Evolutionary conservation across 2,797 vertebrate species (phyloP).

Genomic region (Etheostoma perlongum): DNA sequence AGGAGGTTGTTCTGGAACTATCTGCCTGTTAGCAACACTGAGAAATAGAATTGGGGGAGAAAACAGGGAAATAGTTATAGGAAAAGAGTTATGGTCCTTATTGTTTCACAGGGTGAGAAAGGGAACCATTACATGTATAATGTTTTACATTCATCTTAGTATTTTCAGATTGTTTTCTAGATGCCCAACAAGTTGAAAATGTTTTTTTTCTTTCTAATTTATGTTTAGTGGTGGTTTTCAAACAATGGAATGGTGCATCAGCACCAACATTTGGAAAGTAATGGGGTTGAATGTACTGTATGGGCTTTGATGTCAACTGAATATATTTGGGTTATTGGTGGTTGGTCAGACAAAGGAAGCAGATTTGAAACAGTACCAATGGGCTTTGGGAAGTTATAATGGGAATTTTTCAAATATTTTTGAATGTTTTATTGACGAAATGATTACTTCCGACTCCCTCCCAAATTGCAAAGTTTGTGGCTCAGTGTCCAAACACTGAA

Average conservation of each 20-base stretch:
- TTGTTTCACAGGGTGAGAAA: slow-evolving; percentile 10
- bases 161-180: slow-evolving; percentile 6
- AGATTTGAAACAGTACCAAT: neutral
- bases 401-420: neutral
- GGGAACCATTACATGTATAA: too few relatives aligned
- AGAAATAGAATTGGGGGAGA: slow-evolving; percentile 38
- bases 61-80: slow-evolving; percentile 29
- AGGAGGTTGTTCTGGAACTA: too few relatives aligned
- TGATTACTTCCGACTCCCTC: neutral
- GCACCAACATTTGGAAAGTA: neutral
- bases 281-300: neutral
- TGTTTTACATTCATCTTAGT: neutral
- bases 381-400: neutral
- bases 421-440: neutral
- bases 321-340: neutral
- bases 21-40: too few relatives aligned
- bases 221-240: slow-evolving; percentile 3
- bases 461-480: neutral
- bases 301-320: neutral
- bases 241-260: neutral
- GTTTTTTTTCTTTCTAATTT: neutral
- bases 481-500: neutral
- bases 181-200: neutral
- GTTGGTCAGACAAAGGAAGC: neutral
- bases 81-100: slow-evolving; percentile 38